Percentiles rank a stretch among this genome's conserved stretches.
Conservation (phyloP, 2,113 vertebrate genomes). For the Psittacula cyanocephala region DNA sequence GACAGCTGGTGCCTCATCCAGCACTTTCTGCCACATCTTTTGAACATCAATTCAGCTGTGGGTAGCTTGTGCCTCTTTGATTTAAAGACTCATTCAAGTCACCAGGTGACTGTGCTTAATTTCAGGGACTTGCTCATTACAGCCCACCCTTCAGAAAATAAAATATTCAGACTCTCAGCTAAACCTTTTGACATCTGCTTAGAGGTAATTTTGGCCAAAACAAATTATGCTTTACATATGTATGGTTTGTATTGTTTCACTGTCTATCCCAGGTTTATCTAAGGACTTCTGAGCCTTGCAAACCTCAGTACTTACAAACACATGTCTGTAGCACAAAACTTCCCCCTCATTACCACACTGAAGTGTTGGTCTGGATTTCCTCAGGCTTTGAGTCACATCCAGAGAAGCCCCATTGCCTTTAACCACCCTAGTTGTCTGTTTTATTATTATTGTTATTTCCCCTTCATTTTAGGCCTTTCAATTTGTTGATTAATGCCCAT, state of each 20-base stretch:
- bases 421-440: not conserved
- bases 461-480: not conserved
- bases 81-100: not conserved
- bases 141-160: not conserved
- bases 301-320: not conserved
- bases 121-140: not conserved
- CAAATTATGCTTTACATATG: accelerated
- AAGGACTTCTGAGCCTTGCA: not conserved
- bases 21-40: not conserved
- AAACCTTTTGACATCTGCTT: not conserved
- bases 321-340: not conserved
- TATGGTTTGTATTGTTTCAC: not conserved
- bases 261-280: not conserved
- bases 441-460: not conserved
- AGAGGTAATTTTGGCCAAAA: not conserved
- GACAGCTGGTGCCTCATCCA: not conserved
- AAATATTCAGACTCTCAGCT: not conserved
- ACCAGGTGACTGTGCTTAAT: not conserved
- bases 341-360: not conserved
- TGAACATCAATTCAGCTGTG: not conserved
- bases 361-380: not conserved
- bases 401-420: not conserved
- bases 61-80: not conserved
- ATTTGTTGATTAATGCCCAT: not conserved
- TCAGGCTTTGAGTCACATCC: not conserved